Evolutionary conservation across 2,888 invertebrate species (phyloP), one percentile per base, ranked within the genome.

Genomic region (Scaptodrosophila latifasciaeformis): DNA sequence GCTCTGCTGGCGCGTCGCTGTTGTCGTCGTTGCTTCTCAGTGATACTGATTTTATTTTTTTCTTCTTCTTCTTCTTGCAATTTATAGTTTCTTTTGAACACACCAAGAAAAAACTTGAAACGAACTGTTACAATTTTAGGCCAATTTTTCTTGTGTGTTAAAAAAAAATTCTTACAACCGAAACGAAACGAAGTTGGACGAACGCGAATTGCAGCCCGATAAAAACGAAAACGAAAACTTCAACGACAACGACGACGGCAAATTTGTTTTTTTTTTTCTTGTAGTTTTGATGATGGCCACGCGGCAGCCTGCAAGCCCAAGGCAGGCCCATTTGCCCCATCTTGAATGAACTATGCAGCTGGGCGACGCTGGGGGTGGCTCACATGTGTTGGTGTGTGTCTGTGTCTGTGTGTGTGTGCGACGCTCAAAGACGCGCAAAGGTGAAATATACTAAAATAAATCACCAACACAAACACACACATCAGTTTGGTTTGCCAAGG

Each of bases 81-180:
- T n/a, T n/a, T n/a, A n/a, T n/a, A n/a, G n/a, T n/a, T n/a, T n/a
- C n/a, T n/a, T n/a, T n/a, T n/a, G n/a, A n/a, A n/a, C n/a, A n/a
- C n/a, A n/a, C n/a, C n/a, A n/a, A n/a, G n/a, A n/a, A n/a, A n/a
- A n/a, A n/a, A n/a, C n/a, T 62, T 60, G 54, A 61, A 75, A 62
- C 78, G 74, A 72, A 72, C 72, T 76, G 77, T 72, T 72, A 79
- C 80, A 72, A 66, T 72, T 72, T 72, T 79, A 76, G 72, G 80
- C 80, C 74, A 72, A 70, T 70, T 70, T 70, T 72, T 71, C 72
- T 72, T 43, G 13, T n/a, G n/a, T n/a, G n/a, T n/a, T n/a, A n/a
- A n/a, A n/a, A n/a, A n/a, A n/a, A n/a, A n/a, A n/a, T n/a, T n/a
- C n/a, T n/a, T n/a, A n/a, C n/a, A n/a, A n/a, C n/a, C n/a, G n/a